Base-by-base conservation (phyloP, 2,113 vertebrate genomes). In the Diadophis punctatus region DNA sequence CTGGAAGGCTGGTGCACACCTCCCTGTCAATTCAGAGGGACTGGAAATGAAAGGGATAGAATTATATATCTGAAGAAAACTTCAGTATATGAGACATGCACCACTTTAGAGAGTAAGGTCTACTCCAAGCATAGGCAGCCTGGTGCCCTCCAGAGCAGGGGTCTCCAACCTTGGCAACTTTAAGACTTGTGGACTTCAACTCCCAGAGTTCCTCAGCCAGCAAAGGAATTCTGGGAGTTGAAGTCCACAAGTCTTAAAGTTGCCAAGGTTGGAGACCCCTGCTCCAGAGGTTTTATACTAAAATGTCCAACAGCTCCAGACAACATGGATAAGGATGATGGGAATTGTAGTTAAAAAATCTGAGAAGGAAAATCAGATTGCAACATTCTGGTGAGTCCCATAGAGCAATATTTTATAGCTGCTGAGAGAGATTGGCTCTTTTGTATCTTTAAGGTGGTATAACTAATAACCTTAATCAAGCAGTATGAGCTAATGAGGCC, bases 401-500 rank as follows among this genome's bases (percentile, higher is more conserved):
- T 9, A 80, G 0, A 85, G 4, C 9, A 9, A 22, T 39, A 20
- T 53, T 60, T 93, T 52, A 34, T 20, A 46, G 43, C 16, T 20
- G 43, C 22, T 56, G 63, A 86, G 52, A 48, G 6, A 55, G 48
- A 22, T 88, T 46, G 60, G 49, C 7, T 30, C 46, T 88, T 88
- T 68, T 1, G 8, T 68, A 46, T 49, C 52, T 93, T 53, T 34
- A 90, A 46, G 6, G 30, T 94, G 93, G 93, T 58, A 49, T 3
- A 10, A 4, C n/a, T 58, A 86, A 39, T 88, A 88, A 5, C 85
- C 93, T 92, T 56, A 60, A 87, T 63, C 74, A 1, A 91, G 30
- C n/a, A 92, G 53, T 74, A 91, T 53, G 27, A 90, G 92, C 89
- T 93, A 91, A 85, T 80, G 92, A 56, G 68, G 93, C 8, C 25